Evolutionary conservation across 2,888 invertebrate genomes (phyloP), one percentile per base, ranked within the genome.

Genomic region (Drosophila mimica): DNA sequence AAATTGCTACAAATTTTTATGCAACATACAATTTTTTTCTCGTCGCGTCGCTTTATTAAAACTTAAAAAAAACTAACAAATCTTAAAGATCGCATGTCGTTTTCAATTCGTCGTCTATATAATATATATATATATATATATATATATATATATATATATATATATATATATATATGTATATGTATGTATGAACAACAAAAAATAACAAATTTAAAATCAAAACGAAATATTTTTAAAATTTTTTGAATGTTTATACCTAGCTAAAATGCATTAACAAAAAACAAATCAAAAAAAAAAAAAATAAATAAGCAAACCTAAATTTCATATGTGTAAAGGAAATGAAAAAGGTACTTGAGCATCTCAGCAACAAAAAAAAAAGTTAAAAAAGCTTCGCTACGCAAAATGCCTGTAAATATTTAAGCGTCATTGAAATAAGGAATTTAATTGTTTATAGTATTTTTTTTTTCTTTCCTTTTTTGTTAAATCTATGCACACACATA

Each of bases 1-100:
- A 81, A 84, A 88, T 88, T 84, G 84, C 86, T 83, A 84, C 84
- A 84, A 84, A 88, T 84, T 85, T 81, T 83, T 86, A 85, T 74
- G 75, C 69, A 79, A 80, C 68, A 61, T 46, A 46, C 3, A n/a
- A 30, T 57, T 83, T 79, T 83, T 82, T 81, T 74, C 72, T 72
- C 46, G 63, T 70, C 80, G 80, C 79, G 62, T 80, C 79, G 79
- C 79, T 79, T 86, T 74, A 74, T 78, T 75, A 67, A 69, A 69
- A 74, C 61, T 66, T 58, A 61, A 54, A 60, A 30, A n/a, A 33
- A 38, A 63, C 31, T 51, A 52, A 31, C 8, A 70, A 72, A 66
- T 66, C 70, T 74, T 62, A 69, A 76, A 79, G 68, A 69, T 79
- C 78, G 74, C 83, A 81, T 75, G 72, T 70, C 73, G 75, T 87